Evolutionary conservation across 2,113 vertebrate genomes (phyloP), one percentile per base, ranked within the genome.

Genomic region (Eudorcas thomsonii): DNA sequence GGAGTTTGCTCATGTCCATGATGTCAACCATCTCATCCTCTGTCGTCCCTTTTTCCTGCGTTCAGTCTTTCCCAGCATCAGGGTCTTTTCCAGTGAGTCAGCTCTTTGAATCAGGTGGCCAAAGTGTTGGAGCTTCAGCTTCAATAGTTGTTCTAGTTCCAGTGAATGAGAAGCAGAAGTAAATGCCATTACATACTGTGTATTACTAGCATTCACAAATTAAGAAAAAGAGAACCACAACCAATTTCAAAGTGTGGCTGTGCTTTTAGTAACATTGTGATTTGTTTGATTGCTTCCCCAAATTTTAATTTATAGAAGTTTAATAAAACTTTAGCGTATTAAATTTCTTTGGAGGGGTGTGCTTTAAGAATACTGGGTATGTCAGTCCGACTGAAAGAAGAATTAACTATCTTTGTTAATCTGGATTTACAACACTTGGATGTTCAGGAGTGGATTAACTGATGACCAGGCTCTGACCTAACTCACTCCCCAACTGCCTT

Each of bases 361-460:
- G 11, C 36, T 86, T 50, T 71, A 93, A 84, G 77, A 91, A 59
- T 26, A 48, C 30, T 71, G 67, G 25, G 13, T 48, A 84, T 17
- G 28, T 50, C 67, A 96, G 33, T 25, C 50, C 43, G 33, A n/a
- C n/a, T 16, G 39, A 92, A 83, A 43, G 54, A 86, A 90, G 93
- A 95, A 82, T 85, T 71, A 90, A 43, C 45, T 50, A 6, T 39
- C 43, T 67, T 71, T 91, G 54, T 95, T 95, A 82, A 90, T 87
- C 82, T 90, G 81, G 88, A 45, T 95, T 94, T 96, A 74, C 10
- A 92, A 91, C 54, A 62, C 33, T 90, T 71, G 52, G 57, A 88
- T 91, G 83, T 96, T 85, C 11, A 54, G 60, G n/a, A 91, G 21
- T 93, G 36, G 57, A 94, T 94, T 97, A 96, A 60, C 19, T 74